Percentiles rank a stretch among this genome's conserved stretches.
These are phyloP conservation scores for Rhagologus leucostigma DNA, from an alignment of 2,113 vertebrate species.

Conservation along the genomic window DNA sequence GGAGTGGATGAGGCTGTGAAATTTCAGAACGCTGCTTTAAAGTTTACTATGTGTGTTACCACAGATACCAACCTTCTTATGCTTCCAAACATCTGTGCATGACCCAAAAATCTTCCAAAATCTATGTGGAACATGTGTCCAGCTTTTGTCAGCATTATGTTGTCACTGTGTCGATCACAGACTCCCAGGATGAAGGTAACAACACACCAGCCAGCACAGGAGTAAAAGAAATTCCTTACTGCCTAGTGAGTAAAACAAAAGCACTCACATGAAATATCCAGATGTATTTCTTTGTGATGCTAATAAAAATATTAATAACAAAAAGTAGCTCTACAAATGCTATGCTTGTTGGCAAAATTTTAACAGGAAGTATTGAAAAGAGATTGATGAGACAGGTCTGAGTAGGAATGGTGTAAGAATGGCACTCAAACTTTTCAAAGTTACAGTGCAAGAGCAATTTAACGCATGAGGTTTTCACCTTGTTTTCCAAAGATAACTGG, in stretches of 20 bases:
- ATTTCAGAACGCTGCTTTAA: not conserved
- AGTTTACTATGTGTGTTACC: not conserved
- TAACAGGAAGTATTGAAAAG: not conserved
- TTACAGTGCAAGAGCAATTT: not conserved
- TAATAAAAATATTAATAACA: not conserved
- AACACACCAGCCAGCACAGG: constrained; percentile 77
- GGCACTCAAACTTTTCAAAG: not conserved
- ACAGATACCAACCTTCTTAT: constrained; percentile 71
- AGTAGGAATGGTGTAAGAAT: not conserved
- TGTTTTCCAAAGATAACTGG: not conserved
- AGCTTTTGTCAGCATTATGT: constrained; percentile 72
- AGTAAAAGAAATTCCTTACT: constrained; percentile 72
- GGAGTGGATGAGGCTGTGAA: not conserved
- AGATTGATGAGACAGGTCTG: not conserved
- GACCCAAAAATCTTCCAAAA: constrained; percentile 77
- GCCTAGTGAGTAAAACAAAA: constrained; percentile 47
- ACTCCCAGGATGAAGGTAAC: constrained; percentile 77
- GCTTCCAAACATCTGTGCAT: constrained; percentile 74
- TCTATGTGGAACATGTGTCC: constrained; percentile 79
- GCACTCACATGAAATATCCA: not conserved
- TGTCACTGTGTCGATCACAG: constrained; percentile 78
- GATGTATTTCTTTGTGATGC: not conserved
- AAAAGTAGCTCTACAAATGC: not conserved
- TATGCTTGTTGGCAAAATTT: not conserved
- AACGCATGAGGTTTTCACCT: not conserved